phyloP scores from a whole-genome alignment of 2,113 vertebrate genomes.

The Halcyon senegalensis region DNA sequence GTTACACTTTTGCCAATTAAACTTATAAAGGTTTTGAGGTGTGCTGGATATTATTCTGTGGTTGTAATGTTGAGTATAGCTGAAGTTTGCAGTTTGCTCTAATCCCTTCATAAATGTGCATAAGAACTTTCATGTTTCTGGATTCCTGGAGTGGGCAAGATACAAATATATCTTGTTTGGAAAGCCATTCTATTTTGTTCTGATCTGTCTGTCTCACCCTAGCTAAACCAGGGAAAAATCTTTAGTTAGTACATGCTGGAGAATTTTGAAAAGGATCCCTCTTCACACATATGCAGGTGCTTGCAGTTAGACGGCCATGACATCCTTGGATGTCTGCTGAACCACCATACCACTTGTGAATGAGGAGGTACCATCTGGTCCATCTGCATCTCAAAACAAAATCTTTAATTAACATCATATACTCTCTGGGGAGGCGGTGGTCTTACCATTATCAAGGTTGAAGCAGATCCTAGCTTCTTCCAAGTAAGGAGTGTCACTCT shows the following conservation, averaged over 20 bases:
- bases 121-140: background rate
- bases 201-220: background rate
- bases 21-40: background rate
- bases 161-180: background rate
- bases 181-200: background rate
- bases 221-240: background rate
- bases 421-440: background rate
- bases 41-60: background rate
- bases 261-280: background rate
- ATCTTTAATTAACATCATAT: background rate
- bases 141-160: background rate
- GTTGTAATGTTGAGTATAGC: background rate
- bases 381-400: background rate
- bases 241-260: background rate
- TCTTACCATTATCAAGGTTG: constrained; percentile 67
- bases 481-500: constrained; percentile 66
- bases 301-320: background rate
- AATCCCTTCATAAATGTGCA: background rate
- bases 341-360: background rate
- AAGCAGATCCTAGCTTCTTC: constrained; percentile 70
- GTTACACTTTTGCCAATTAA: background rate
- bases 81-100: background rate
- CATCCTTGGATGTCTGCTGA: background rate
- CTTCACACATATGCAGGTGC: background rate
- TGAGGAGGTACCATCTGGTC: background rate